Evolutionary conservation across 2,888 invertebrate genomes (phyloP), one percentile per base, ranked within the genome.

Genomic region (Andrena haemorrhoa): DNA sequence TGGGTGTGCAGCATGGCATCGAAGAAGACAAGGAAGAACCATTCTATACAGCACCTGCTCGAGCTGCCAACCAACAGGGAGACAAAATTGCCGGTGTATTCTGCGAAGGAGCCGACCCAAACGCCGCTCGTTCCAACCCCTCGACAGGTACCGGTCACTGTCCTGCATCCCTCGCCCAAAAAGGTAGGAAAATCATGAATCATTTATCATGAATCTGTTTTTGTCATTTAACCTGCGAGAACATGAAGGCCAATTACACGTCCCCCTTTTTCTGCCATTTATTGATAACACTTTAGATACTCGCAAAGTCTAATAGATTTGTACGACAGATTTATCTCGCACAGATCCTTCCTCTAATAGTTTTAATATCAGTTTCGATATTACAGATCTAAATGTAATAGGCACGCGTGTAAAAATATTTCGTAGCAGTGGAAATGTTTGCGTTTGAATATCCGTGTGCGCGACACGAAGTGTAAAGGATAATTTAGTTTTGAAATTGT

Each of bases 41-140:
- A 95, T 91, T 95, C 95, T 79, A 95, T 95, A 88, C 95, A 95
- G 91, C 94, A 95, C 90, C 94, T 95, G 73, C 93, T 95, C 91
- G 94, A 95, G 89, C 93, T 95, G 86, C 92, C 94, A 72, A 94
- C 94, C 84, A 94, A 94, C 81, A 93, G 94, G 83, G 93, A 94
- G 84, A 91, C 91, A 76, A 92, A 89, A 87, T 87, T 89, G 83
- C 89, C 89, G 76, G 86, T 86, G 75, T 87, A 88, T 84, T 83
- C 89, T 73, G 70, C 83, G 80, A 86, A 92, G 86, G 91, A 91
- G 79, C 85, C 86, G 75, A 83, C 80, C 76, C 90, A 90, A 85
- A 87, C 88, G 78, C 86, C 89, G 87, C 84, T 90, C 84, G 84
- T 89, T 76, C 89, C 90, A 81, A 90, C 90, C 75, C 92, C 93